Base-by-base conservation (phyloP, 2,888 invertebrate genomes). In the Polymixis lichenea region DNA sequence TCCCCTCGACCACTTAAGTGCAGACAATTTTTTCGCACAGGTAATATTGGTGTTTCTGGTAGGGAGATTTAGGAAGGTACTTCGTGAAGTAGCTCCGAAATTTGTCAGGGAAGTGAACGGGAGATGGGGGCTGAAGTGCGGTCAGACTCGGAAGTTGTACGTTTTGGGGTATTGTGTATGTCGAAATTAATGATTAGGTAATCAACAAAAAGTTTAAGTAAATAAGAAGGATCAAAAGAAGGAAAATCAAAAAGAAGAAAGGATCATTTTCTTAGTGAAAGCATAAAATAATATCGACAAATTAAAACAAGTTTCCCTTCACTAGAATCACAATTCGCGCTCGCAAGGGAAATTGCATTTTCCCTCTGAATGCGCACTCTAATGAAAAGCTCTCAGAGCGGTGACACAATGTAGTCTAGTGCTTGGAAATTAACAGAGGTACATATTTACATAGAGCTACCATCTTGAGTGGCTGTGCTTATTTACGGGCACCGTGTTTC, bases 261-360 rank as follows among this genome's bases (percentile, higher is more conserved):
- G n/a, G n/a, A 51, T 19, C 0, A 43, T 28, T 38, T 25, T n/a
- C 8, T 7, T 13, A 17, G 17, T n/a, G 9, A 38, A 22, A 11
- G n/a, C 5, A 22, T 56, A 60, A 72, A 46, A 70, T 53, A 53
- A 78, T 71, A 77, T 87, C 82, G 84, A 84, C 67, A 82, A 71
- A 70, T 69, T 43, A 72, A 72, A 82, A 67, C 56, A 72, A 22
- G 28, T 62, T 76, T 84, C 85, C 77, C 90, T 78, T 86, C 90
- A 83, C 90, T 90, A 89, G 85, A 84, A 85, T 87, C 81, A 86
- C 82, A 86, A 89, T 91, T 90, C 88, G 85, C 89, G 89, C 88
- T 92, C 81, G 88, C 82, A 83, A 87, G 89, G 92, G 90, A 92
- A 95, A 95, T 95, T 94, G 91, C 92, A 93, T 94, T 94, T 93